Conservation (phyloP, 64 coral and sea anemone genomes). For the Cladopsammia gracilis region DNA sequence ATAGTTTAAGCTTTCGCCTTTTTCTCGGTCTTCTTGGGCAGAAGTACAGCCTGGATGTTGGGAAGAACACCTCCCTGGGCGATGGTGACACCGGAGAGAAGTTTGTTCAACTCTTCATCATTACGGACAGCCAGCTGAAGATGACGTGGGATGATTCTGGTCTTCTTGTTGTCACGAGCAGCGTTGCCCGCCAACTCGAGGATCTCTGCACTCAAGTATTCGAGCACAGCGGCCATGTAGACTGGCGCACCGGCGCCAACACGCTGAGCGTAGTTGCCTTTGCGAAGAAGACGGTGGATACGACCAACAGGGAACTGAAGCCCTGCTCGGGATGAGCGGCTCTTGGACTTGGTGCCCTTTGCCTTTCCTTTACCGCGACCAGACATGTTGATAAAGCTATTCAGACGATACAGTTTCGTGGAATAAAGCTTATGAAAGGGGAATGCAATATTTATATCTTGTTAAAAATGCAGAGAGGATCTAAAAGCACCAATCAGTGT, state of each 20-base stretch:
- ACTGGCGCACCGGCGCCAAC: slow-evolving; percentile 2
- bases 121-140: slow-evolving; percentile 7
- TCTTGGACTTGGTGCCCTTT: slow-evolving; percentile 46
- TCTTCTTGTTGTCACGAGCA: slow-evolving; percentile 34
- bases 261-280: slow-evolving; percentile 5
- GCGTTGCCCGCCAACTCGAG: slow-evolving; percentile 26
- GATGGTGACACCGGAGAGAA: slow-evolving; percentile 3
- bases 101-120: slow-evolving; percentile 12
- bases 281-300: slow-evolving; percentile 18
- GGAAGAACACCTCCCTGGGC: slow-evolving; percentile 3
- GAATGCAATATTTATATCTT: too few species aligned
- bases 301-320: slow-evolving; percentile 21
- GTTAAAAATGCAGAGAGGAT: too few species aligned
- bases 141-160: slow-evolving; percentile 17
- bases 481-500: too few species aligned
- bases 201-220: slow-evolving; percentile 1
- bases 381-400: background rate
- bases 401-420: too few species aligned
- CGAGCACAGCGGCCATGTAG: slow-evolving; percentile 9
- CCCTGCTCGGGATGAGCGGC: background rate
- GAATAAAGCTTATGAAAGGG: too few species aligned
- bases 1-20: slow-evolving; percentile 6
- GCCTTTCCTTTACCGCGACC: slow-evolving; percentile 45
- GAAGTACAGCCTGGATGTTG: slow-evolving; percentile 15
- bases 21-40: slow-evolving; percentile 33